Evolutionary conservation across 2,797 vertebrate species (phyloP), one percentile per base, ranked within the genome.

Genomic region (Halcyon badia): DNA sequence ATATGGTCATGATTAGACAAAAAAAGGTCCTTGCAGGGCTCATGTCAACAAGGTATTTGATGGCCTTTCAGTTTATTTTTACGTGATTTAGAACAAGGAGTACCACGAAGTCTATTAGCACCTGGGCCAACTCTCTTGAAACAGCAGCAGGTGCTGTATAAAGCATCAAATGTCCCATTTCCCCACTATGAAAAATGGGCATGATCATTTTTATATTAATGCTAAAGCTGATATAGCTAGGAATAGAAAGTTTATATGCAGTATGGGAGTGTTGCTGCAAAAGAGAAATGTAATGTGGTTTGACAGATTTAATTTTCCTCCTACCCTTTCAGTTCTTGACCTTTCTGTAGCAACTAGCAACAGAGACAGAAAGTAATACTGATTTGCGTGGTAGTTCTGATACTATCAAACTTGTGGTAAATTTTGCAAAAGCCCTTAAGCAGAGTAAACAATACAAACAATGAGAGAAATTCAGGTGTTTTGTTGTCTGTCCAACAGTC

Each of bases 281-380:
- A 84, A 70, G 44, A 77, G 66, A 73, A 96, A 92, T 60, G 37
- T 71, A 90, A 82, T 52, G 66, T 48, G 14, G 64, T 92, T 90
- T 87, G 83, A 85, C 33, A 80, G 77, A 79, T 82, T 92, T 80
- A 2, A 84, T 92, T 91, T 95, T 90, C 70, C 52, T 89, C 70
- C 87, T 82, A 57, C 52, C 68, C 30, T 83, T 94, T 87, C 66
- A 62, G 60, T 71, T 92, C 86, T 71, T 92, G 91, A 94, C 95
- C 88, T 94, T 92, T 91, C 77, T 70, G 49, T 25, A 52, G 56
- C 60, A 93, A 82, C 83, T 54, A 84, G 35, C 64, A 95, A 51
- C 39, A 82, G 20, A 95, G 42, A 18, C 37, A 96, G 88, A 62
- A 82, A 79, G 37, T 57, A 79, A 91, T 77, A 35, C 64, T 66